Evolutionary conservation across 2,888 invertebrate species (phyloP).

Genomic region (Schizaphis graminum): DNA sequence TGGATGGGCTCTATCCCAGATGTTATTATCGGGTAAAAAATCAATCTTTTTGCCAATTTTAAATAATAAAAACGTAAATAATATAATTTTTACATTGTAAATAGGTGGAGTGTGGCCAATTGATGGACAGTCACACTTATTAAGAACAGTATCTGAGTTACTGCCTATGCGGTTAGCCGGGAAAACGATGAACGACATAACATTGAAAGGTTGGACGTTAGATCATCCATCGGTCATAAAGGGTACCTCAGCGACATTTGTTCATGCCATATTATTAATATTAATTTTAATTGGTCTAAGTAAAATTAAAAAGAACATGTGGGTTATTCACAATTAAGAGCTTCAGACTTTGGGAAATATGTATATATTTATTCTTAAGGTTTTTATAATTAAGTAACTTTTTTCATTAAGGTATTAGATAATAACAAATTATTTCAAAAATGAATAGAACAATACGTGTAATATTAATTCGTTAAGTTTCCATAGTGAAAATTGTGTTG

Average conservation of each 20-base stretch:
- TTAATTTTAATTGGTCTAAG: constrained; percentile 4
- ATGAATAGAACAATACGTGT: not conserved
- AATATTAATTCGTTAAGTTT: not conserved
- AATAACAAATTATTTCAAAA: not conserved
- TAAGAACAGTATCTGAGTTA: not conserved
- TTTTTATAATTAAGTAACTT: not conserved
- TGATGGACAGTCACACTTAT: not conserved
- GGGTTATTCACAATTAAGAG: constrained; percentile 25
- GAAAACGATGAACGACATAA: not conserved
- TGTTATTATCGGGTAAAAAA: constrained; percentile 39
- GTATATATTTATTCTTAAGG: not conserved
- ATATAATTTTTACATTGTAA: not conserved
- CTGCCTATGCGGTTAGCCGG: not conserved
- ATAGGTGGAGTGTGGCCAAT: constrained; percentile 37
- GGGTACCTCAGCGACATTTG: not conserved
- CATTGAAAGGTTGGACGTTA: constrained; percentile 38
- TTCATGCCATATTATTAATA: not conserved
- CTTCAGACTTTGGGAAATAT: not conserved
- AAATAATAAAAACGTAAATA: not conserved
- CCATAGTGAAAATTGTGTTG: not conserved
- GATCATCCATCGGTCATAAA: not conserved
- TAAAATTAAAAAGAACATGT: constrained; percentile 6
- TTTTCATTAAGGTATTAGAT: too few relatives aligned
- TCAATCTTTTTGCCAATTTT: not conserved
- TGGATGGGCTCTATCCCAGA: constrained; percentile 21